Evolutionary conservation across 2,888 invertebrate species (phyloP).

Genomic region (Cyclophora albipunctata): DNA sequence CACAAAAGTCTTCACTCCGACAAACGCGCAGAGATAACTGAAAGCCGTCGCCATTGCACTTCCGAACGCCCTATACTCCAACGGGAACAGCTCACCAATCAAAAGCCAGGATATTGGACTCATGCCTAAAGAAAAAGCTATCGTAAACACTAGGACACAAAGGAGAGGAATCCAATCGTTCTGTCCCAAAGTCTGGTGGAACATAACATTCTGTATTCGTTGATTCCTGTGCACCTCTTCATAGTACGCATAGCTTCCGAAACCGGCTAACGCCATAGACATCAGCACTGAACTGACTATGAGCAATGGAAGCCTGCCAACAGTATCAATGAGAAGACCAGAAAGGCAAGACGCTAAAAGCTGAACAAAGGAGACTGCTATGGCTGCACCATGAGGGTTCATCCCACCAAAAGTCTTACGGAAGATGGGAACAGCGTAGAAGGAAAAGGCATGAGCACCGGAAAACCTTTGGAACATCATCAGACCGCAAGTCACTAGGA

Average conservation of each 20-base stretch:
- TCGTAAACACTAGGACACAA: slow-evolving; percentile 88
- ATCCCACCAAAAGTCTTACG: slow-evolving; percentile 87
- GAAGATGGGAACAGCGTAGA: slow-evolving; percentile 91
- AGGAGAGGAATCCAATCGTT: slow-evolving; percentile 89
- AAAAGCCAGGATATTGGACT: slow-evolving; percentile 91
- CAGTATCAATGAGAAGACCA: slow-evolving; percentile 88
- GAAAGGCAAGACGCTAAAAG: slow-evolving; percentile 88
- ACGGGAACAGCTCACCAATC: slow-evolving; percentile 88
- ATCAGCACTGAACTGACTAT: slow-evolving; percentile 89
- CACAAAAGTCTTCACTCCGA: slow-evolving; percentile 90
- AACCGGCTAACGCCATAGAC: slow-evolving; percentile 89
- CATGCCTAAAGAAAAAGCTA: slow-evolving; percentile 90
- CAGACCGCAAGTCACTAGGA: slow-evolving; percentile 87
- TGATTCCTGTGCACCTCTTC: slow-evolving; percentile 79
- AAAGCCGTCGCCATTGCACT: slow-evolving; percentile 90
- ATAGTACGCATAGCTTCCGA: slow-evolving; percentile 89
- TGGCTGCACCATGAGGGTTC: slow-evolving; percentile 89
- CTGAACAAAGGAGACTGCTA: slow-evolving; percentile 89
- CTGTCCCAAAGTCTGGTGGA: slow-evolving; percentile 73
- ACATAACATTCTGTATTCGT: slow-evolving; percentile 67
- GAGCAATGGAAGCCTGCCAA: slow-evolving; percentile 87
- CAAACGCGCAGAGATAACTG: slow-evolving; percentile 90
- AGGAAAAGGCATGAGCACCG: slow-evolving; percentile 89
- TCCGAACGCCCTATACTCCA: slow-evolving; percentile 89
- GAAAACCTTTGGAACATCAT: slow-evolving; percentile 93